Conservation (phyloP, 1,140 invertebrate genomes). For the Heliconius congener region DNA sequence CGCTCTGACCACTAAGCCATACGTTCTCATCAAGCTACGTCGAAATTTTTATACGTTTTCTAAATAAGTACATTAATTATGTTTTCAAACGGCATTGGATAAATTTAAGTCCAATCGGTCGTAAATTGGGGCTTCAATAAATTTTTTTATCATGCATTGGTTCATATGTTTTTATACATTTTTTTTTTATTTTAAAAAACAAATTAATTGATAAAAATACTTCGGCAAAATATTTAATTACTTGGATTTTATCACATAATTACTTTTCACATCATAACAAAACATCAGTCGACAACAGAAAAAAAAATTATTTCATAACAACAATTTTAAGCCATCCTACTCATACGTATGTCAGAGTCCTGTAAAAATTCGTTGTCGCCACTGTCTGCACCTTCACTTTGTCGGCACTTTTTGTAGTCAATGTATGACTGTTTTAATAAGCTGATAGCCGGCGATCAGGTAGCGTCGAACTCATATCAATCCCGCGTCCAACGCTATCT, state of each 20-base stretch:
- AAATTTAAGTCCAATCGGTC: no score
- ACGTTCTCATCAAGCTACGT: no score
- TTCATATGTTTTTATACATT: no score
- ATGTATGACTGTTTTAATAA: constrained; percentile 75
- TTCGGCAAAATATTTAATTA: background rate
- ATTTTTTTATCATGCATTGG: no score
- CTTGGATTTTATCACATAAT: background rate
- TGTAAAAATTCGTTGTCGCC: constrained; percentile 57
- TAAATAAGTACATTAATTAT: no score
- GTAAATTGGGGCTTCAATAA: no score
- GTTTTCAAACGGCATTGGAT: no score
- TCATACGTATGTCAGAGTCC: constrained; percentile 29
- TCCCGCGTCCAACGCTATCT: background rate
- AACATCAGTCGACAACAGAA: background rate
- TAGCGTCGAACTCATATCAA: constrained; percentile 62
- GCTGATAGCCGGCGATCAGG: constrained; percentile 65
- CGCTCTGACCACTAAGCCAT: no score
- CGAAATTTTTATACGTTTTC: no score
- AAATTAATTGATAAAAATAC: no score
- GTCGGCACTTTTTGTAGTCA: constrained; percentile 69
- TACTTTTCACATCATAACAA: background rate
- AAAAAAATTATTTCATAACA: background rate
- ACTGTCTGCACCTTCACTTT: constrained; percentile 57
- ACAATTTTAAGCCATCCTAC: constrained; percentile 1
- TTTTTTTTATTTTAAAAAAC: no score